Evolutionary conservation across 2,113 vertebrate genomes (phyloP).

Genomic region (Calyptommatus sinebrachiatus): DNA sequence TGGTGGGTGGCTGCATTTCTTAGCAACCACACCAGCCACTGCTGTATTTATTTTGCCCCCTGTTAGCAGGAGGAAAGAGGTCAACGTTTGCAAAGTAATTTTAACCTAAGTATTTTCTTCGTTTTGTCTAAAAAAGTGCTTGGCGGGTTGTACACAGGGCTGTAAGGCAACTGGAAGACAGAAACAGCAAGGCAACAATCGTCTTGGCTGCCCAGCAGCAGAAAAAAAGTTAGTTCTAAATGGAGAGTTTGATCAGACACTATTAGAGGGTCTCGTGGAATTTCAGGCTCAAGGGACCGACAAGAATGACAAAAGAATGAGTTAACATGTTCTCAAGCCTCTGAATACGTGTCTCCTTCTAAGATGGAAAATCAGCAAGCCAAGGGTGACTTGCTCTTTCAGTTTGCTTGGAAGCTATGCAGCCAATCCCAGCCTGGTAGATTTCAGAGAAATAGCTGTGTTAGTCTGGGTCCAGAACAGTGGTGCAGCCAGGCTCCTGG

Average conservation of each 20-base stretch:
- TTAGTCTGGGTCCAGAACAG: too few species aligned
- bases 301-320: too few species aligned
- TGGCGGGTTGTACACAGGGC: conserved; percentile 54
- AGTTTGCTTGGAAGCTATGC: too few species aligned
- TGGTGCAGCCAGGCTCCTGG: too few species aligned
- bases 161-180: conserved; percentile 38
- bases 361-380: too few species aligned
- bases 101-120: conserved; percentile 65
- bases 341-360: too few species aligned
- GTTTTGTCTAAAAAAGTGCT: conserved; percentile 64
- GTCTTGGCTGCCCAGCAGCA: conserved; percentile 34
- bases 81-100: conserved; percentile 56
- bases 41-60: conserved; percentile 55
- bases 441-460: too few species aligned
- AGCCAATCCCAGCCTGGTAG: too few species aligned
- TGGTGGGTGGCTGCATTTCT: conserved; percentile 53
- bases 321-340: too few species aligned
- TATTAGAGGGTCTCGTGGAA: background rate
- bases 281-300: too few species aligned
- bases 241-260: background rate
- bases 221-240: background rate
- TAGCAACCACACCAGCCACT: conserved; percentile 23
- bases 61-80: conserved; percentile 42
- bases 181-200: conserved; percentile 28
- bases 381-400: too few species aligned